phyloP scores from a whole-genome alignment of 1,140 invertebrate genomes.

The Chironomus striatipennis region DNA sequence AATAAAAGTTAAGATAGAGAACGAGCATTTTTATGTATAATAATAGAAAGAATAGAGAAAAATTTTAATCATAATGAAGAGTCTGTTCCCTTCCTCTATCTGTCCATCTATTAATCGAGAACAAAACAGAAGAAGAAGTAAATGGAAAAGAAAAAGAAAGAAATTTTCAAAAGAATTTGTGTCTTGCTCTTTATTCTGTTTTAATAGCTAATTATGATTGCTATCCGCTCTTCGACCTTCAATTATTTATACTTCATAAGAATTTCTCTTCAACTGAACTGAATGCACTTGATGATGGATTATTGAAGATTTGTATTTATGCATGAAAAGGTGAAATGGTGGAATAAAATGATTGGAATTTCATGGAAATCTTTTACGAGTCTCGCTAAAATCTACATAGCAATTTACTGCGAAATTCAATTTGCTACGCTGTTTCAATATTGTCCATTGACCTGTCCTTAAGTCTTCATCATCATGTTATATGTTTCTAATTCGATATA shows the following conservation, averaged over 20 bases:
- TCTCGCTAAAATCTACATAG: not conserved
- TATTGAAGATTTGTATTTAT: not conserved
- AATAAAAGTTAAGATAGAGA: not conserved
- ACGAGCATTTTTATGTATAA: no score
- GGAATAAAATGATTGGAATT: not conserved
- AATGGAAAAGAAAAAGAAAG: conserved; percentile 1
- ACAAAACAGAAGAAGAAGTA: not conserved
- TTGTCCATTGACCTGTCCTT: not conserved
- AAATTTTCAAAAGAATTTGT: not conserved
- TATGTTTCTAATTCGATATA: not conserved
- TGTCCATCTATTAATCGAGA: not conserved
- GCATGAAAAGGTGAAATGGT: no score
- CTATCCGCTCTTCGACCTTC: conserved; percentile 5
- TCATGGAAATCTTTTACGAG: not conserved
- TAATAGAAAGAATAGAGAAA: no score
- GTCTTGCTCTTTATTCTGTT: not conserved
- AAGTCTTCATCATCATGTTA: not conserved
- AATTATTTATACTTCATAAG: not conserved
- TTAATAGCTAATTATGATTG: conserved; percentile 9
- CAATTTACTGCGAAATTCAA: not conserved
- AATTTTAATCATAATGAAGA: not conserved
- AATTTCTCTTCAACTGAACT: no score
- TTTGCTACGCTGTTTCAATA: not conserved
- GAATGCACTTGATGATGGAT: conserved; percentile 12
- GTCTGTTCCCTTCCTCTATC: not conserved